Evolutionary conservation across 2,113 vertebrate genomes (phyloP).

Genomic region (Azemiops feae): DNA sequence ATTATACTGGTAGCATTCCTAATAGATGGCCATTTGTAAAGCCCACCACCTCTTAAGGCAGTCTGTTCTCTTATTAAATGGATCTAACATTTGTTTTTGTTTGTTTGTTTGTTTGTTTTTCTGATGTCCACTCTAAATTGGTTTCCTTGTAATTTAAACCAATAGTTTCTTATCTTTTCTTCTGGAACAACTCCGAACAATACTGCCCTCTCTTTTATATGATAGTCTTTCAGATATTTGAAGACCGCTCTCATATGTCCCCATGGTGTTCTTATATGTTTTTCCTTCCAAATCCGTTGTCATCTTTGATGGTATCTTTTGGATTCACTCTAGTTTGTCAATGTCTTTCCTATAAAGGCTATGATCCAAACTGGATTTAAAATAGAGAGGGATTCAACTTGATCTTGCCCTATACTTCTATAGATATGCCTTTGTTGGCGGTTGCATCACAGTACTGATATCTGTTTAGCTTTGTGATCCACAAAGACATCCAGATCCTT

Average conservation of each 20-base stretch:
- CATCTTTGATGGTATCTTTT: neutral
- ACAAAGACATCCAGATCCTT: neutral
- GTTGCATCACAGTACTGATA: neutral
- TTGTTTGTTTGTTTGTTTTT: neutral
- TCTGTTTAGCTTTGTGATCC: neutral
- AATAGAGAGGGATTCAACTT: neutral
- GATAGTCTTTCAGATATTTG: neutral
- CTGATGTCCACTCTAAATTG: neutral
- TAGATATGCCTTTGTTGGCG: neutral
- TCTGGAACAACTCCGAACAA: neutral
- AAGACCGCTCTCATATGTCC: neutral
- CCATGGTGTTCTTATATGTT: neutral
- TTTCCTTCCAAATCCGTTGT: neutral
- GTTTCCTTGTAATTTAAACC: neutral
- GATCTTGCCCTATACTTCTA: neutral
- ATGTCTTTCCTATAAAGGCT: neutral
- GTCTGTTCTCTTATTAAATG: neutral
- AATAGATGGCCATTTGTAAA: neutral
- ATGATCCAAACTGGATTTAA: neutral
- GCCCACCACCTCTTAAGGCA: neutral
- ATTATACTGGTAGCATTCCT: neutral
- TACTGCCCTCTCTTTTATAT: neutral
- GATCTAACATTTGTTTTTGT: neutral
- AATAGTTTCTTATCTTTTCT: neutral
- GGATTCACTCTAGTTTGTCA: neutral